Percentiles rank a stretch among this genome's conserved stretches.
These are phyloP conservation scores for Gerris lacustris DNA, from an alignment of 2,888 invertebrate genomes.

Conservation along the genomic window DNA sequence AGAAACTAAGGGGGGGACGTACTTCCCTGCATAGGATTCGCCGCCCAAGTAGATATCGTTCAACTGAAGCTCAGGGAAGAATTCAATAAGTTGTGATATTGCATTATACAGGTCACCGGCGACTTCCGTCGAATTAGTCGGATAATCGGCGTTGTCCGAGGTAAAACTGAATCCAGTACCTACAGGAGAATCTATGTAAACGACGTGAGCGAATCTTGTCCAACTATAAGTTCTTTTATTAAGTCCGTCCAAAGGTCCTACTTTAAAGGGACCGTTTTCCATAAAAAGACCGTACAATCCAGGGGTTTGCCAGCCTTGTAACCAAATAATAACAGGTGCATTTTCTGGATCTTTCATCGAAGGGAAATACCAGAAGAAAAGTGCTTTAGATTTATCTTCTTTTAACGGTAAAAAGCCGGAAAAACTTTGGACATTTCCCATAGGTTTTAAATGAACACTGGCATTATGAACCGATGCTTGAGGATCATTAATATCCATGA, in stretches of 20 bases:
- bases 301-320: constrained; percentile 64
- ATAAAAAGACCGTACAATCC: constrained; percentile 68
- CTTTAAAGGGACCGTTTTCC: constrained; percentile 62
- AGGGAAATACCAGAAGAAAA: constrained; percentile 44
- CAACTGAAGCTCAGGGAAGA: constrained; percentile 61
- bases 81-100: constrained; percentile 63
- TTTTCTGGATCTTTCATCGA: constrained; percentile 38
- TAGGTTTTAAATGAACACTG: not conserved
- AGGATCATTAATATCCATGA: constrained; percentile 5
- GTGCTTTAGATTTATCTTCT: constrained; percentile 40
- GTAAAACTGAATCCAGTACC: constrained; percentile 89
- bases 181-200: constrained; percentile 87
- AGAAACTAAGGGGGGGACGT: constrained; percentile 62
- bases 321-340: constrained; percentile 61
- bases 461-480: not conserved
- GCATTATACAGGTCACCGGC: constrained; percentile 65
- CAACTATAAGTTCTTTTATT: constrained; percentile 60
- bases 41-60: constrained; percentile 77
- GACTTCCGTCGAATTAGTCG: constrained; percentile 63
- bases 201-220: constrained; percentile 64
- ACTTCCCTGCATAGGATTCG: constrained; percentile 76
- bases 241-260: constrained; percentile 38
- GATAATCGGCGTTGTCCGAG: constrained; percentile 59
- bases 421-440: constrained; percentile 38
- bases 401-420: constrained; percentile 52